Base-by-base conservation (phyloP, 2,888 invertebrate genomes). In the Mythimna albipuncta region DNA sequence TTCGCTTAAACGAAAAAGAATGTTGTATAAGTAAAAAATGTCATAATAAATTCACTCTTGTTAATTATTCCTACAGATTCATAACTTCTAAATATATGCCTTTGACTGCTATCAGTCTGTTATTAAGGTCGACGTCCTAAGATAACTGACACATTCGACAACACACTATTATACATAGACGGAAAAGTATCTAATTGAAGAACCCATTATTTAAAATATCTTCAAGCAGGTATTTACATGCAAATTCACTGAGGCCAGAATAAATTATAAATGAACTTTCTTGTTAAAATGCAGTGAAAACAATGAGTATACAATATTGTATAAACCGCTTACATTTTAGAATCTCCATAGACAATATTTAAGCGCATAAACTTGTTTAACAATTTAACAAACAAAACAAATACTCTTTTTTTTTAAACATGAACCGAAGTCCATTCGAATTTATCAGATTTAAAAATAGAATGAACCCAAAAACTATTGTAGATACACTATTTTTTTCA, bases 231-330 rank as follows among this genome's bases (percentile, higher is more conserved):
- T n/a, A 64, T 64, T 72, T 52, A 59, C 26, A 61, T 16, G 50
- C 35, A 44, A 52, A 66, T 65, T 50, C 41, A 67, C 6, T 21
- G 11, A 55, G 9, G n/a, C 13, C 47, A 38, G 52, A 54, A 66
- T 66, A 66, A 54, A 35, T 72, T 62, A 0, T 44, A 19, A 9
- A 9, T 55, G 6, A 73, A 75, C 41, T 67, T 41, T 32, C 67
- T 62, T 11, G 9, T 75, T 68, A 52, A 50, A 63, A 74, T 73
- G n/a, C 59, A 74, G 35, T 69, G 32, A 44, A 35, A 68, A 75
- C 41, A 69, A 68, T 68, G 55, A 52, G 32, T 62, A 63, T 44
- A 32, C 38, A 58, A 41, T 13, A 50, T 35, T 32, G 11, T 61
- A 5, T 26, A 26, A 52, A 21, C 61, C 11, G 21, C 38, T 67